Conservation (phyloP, 37 sponge, comb jelly and placozoan species). For the Ephydatia muelleri region DNA sequence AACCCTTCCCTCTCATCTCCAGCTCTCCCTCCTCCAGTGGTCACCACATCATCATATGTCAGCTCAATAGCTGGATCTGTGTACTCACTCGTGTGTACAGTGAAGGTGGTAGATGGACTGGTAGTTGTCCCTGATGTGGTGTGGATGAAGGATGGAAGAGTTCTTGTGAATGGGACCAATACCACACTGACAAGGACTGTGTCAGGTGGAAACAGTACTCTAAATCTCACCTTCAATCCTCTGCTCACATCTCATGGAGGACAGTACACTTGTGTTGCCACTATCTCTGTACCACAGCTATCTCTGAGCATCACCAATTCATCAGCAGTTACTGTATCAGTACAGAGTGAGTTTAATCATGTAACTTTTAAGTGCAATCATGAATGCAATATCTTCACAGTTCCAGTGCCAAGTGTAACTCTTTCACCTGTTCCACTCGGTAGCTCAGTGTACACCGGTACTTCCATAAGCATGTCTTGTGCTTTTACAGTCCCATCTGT, state of each 20-base stretch:
- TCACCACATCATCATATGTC: neutral
- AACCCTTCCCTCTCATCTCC: neutral
- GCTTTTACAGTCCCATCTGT: neutral
- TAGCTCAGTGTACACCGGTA: neutral
- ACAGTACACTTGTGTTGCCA: constrained; percentile 35
- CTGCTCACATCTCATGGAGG: constrained; percentile 44
- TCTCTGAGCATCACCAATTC: neutral
- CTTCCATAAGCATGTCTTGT: neutral
- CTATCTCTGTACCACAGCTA: neutral
- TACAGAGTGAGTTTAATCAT: constrained; percentile 21
- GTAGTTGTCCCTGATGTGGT: constrained; percentile 6
- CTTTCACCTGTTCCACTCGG: neutral
- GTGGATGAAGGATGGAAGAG: constrained; percentile 23
- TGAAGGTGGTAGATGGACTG: neutral
- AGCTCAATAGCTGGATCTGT: neutral
- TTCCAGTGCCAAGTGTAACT: neutral
- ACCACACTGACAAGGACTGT: neutral
- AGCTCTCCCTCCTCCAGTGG: neutral
- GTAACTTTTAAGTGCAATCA: neutral
- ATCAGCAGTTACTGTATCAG: neutral
- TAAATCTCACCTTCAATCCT: constrained; percentile 13
- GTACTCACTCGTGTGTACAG: constrained; percentile 29
- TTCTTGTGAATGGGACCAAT: neutral
- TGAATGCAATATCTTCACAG: neutral
- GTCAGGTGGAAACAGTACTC: neutral